Percentiles rank a stretch among this genome's conserved stretches.
Conservation (phyloP, 2,888 invertebrate species). For the Gymnoscelis rufifasciata region DNA sequence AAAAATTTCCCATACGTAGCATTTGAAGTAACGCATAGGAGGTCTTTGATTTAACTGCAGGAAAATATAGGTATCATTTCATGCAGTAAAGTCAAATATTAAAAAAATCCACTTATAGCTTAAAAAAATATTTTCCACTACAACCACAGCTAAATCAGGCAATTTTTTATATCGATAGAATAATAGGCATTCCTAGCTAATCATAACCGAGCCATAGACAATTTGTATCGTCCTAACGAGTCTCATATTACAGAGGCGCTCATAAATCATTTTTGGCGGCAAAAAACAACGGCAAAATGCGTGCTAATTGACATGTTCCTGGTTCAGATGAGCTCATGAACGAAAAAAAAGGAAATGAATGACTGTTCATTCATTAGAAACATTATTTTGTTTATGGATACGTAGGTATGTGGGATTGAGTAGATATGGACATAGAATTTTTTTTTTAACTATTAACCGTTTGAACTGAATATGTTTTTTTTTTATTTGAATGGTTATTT, state of each 20-base stretch:
- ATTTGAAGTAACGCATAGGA: too few species aligned
- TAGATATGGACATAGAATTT: too few species aligned
- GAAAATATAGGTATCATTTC: too few species aligned
- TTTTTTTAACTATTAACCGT: too few species aligned
- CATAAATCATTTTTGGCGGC: slow-evolving; percentile 70
- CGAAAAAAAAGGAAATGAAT: slow-evolving; percentile 16
- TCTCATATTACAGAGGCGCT: slow-evolving; percentile 56
- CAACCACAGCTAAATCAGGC: background rate
- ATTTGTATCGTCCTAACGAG: slow-evolving; percentile 71
- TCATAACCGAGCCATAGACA: slow-evolving; percentile 54
- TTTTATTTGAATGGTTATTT: too few species aligned
- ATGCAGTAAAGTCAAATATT: too few species aligned
- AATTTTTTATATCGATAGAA: slow-evolving; percentile 1
- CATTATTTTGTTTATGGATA: slow-evolving; percentile 2
- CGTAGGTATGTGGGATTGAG: slow-evolving; percentile 1
- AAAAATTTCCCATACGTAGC: too few species aligned
- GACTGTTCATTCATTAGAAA: slow-evolving; percentile 14
- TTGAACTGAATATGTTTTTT: too few species aligned
- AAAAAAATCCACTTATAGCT: too few species aligned
- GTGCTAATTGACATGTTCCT: slow-evolving; percentile 77
- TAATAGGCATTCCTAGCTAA: slow-evolving; percentile 33
- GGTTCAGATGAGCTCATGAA: slow-evolving; percentile 38
- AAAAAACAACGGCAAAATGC: slow-evolving; percentile 65
- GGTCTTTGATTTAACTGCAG: too few species aligned
- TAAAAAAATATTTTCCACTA: too few species aligned